phyloP scores from a whole-genome alignment of 64 coral and sea anemone genomes.

The Dendrophyllia cribrosa region DNA sequence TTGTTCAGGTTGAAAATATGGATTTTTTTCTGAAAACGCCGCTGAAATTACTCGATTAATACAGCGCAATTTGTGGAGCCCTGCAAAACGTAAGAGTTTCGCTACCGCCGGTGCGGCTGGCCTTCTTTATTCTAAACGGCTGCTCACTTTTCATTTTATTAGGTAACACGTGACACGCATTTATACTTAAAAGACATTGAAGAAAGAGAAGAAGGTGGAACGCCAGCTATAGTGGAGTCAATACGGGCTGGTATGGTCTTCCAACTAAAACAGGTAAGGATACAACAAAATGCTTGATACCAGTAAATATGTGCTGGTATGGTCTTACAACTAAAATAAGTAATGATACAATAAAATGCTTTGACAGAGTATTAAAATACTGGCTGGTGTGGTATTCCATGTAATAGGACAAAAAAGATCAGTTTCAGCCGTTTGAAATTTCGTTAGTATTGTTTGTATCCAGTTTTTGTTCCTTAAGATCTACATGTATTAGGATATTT shows the following conservation, averaged over 20 bases:
- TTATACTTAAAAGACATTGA: conserved; percentile 96
- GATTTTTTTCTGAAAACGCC: too few species aligned
- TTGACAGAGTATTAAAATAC: conserved; percentile 19
- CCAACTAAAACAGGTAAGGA: conserved; percentile 89
- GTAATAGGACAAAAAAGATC: too few species aligned
- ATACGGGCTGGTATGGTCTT: conserved; percentile 97
- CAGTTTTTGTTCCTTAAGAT: too few species aligned
- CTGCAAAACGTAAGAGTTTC: too few species aligned
- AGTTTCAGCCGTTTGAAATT: too few species aligned
- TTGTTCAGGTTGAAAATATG: too few species aligned
- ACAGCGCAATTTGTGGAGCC: too few species aligned
- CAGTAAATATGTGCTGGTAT: conserved; percentile 77
- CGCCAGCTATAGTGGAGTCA: conserved; percentile 97
- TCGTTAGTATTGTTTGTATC: too few species aligned
- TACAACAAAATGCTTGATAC: neutral
- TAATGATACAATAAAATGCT: neutral
- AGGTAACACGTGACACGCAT: conserved; percentile 96
- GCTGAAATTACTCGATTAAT: too few species aligned
- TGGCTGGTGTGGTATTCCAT: too few species aligned
- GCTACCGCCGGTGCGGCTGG: too few species aligned
- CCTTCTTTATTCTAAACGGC: neutral
- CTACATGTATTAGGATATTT: too few species aligned
- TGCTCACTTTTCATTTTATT: neutral
- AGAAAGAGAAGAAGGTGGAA: conserved; percentile 95
- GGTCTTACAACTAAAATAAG: conserved; percentile 82